Base-by-base conservation (phyloP, 2,888 invertebrate genomes). In the Altica lythri region DNA sequence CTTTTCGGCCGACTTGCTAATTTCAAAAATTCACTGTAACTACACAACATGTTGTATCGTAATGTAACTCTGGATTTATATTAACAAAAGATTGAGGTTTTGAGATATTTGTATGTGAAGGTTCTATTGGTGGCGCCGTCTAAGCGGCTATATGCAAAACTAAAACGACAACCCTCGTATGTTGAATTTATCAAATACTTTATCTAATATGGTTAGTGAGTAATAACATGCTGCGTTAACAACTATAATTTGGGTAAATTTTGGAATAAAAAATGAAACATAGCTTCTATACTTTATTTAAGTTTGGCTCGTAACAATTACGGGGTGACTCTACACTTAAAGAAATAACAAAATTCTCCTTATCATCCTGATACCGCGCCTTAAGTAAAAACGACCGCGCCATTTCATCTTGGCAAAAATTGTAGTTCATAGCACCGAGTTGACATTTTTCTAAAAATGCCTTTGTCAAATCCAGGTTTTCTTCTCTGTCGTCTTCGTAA, bases 351-450 rank as follows among this genome's bases (percentile, higher is more conserved):
- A 80, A 81, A 64, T 80, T 81, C 55, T 79, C 79, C 47, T 69
- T 69, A 35, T 81, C 80, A 57, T 81, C 81, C 35, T 72, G 72
- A 63, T 81, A 81, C 38, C 80, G 70, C 9, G 80, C 77, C 63
- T 81, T 81, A 14, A 81, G 64, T 16, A 81, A 67, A 68, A 79
- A 81, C 58, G 78, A 78, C 61, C 71, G 71, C 0, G 79, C 79
- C 27, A 77, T 59, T 22, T 79, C 76, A 60, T 80, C 77, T 12
- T 65, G 67, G 2, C 66, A 65, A 59, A 78, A 77, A 49, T 72
- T 69, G 58, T 80, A 81, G 42, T 64, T 68, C n/a, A 68, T 62
- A 13, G 78, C 77, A 5, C 74, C 72, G 56, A 72, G 70, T 66
- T 81, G 81, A 60, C 77, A 75, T 13, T 71, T 68, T 17, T 68